phyloP scores from a whole-genome alignment of 64 coral and sea anemone genomes.

The Hydrozoanthus tunicans region DNA sequence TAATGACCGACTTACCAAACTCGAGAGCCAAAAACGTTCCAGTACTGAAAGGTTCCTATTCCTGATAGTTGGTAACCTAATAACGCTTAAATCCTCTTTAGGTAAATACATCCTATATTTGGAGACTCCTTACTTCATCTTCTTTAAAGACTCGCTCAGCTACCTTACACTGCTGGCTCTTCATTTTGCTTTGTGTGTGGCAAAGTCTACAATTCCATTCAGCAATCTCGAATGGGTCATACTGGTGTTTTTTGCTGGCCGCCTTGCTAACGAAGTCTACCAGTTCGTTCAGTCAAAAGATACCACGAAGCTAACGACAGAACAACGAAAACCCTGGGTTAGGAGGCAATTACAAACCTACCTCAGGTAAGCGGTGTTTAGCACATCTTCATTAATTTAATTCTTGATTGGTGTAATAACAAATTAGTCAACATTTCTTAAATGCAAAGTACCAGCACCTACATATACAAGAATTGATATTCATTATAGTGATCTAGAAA shows the following conservation, averaged over 20 bases:
- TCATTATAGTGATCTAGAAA: too few relatives aligned
- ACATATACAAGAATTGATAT: too few relatives aligned
- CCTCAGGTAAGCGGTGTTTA: not conserved
- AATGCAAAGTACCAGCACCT: too few relatives aligned
- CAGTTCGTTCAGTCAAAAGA: constrained; percentile 2
- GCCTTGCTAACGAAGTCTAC: constrained; percentile 25
- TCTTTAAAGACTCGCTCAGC: constrained; percentile 53
- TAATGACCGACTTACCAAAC: too few relatives aligned
- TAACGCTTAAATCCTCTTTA: not conserved
- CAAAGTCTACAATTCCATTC: constrained; percentile 48
- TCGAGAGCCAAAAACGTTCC: too few relatives aligned
- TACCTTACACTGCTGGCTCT: constrained; percentile 46
- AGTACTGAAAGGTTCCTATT: too few relatives aligned
- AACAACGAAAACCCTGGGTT: not conserved
- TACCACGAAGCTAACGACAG: not conserved
- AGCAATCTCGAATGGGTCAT: constrained; percentile 41
- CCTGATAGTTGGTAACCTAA: too few relatives aligned
- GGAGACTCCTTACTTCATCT: constrained; percentile 62
- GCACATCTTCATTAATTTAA: too few relatives aligned
- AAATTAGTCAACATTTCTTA: too few relatives aligned
- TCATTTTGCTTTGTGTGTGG: constrained; percentile 47
- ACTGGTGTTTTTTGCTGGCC: constrained; percentile 49
- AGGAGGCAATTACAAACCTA: not conserved
- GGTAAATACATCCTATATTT: constrained; percentile 42
- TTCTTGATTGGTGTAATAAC: too few relatives aligned